Evolutionary conservation across 2,797 vertebrate genomes (phyloP).

Genomic region (Nannoperca obscura): DNA sequence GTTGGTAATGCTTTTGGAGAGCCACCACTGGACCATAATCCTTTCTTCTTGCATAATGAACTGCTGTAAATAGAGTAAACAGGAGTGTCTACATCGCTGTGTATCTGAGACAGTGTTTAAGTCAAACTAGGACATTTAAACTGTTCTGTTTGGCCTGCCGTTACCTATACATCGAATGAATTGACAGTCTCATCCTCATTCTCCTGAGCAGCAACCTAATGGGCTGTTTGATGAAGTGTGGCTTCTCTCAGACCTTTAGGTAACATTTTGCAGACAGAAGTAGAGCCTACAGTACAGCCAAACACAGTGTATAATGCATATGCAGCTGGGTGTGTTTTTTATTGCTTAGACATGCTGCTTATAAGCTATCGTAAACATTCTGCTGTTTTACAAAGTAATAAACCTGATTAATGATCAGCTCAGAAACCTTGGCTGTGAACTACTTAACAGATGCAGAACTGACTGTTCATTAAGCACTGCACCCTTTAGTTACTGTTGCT

Average conservation of each 20-base stretch:
- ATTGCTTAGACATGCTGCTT: slow-evolving; percentile 26
- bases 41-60: not conserved
- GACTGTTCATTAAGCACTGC: not conserved
- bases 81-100: not conserved
- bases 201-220: slow-evolving; percentile 22
- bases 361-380: slow-evolving; percentile 27
- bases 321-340: slow-evolving; percentile 35
- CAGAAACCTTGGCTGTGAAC: slow-evolving; percentile 30
- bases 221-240: slow-evolving; percentile 8
- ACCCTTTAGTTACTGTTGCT: not conserved
- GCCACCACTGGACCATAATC: not conserved
- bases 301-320: slow-evolving; percentile 12
- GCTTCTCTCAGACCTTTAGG: not conserved
- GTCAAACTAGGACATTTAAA: slow-evolving; percentile 6
- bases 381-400: slow-evolving; percentile 38
- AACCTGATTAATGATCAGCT: slow-evolving; percentile 38
- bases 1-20: not conserved
- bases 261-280: not conserved
- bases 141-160: slow-evolving; percentile 15
- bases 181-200: slow-evolving; percentile 12
- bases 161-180: not conserved
- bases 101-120: slow-evolving; percentile 4
- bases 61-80: slow-evolving; percentile 7
- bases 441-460: slow-evolving; percentile 4
- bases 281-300: slow-evolving; percentile 10